Conservation (phyloP, 2,888 invertebrate species). For the Caenorhabditis sp. region DNA sequence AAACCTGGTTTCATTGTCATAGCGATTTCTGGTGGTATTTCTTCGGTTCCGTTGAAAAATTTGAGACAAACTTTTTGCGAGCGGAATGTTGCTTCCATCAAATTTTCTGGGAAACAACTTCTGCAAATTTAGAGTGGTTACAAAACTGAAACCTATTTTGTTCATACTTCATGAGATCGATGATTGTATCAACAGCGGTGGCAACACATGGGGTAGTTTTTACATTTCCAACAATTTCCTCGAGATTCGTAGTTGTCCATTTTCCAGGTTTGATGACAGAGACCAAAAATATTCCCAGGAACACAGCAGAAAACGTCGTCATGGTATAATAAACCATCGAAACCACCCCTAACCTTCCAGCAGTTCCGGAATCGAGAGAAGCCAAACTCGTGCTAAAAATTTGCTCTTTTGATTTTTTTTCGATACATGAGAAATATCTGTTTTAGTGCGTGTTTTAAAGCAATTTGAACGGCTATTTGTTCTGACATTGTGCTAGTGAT, state of each 20-base stretch:
- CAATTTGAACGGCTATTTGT: no score
- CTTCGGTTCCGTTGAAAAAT: slow-evolving; percentile 48
- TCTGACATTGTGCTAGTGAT: no score
- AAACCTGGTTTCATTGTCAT: slow-evolving; percentile 46
- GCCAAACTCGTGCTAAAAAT: slow-evolving; percentile 56
- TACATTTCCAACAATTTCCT: slow-evolving; percentile 50
- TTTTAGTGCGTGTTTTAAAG: not conserved
- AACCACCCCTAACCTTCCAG: slow-evolving; percentile 56
- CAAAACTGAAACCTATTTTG: not conserved
- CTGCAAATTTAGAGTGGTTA: slow-evolving; percentile 74
- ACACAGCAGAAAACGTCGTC: slow-evolving; percentile 58
- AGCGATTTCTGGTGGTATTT: slow-evolving; percentile 52
- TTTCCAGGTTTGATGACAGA: slow-evolving; percentile 83
- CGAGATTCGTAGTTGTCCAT: slow-evolving; percentile 56
- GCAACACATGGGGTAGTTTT: slow-evolving; percentile 57
- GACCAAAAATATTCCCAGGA: slow-evolving; percentile 82
- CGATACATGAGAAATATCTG: not conserved
- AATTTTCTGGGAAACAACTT: slow-evolving; percentile 80
- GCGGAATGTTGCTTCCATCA: slow-evolving; percentile 73
- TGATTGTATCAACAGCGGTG: slow-evolving; percentile 58
- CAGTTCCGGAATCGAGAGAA: slow-evolving; percentile 58
- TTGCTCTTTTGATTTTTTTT: not conserved
- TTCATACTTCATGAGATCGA: slow-evolving; percentile 56
- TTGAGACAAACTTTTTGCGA: slow-evolving; percentile 59
- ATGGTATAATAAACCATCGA: slow-evolving; percentile 54